These are phyloP conservation scores for Apogon talboti DNA, from an alignment of 2,797 vertebrate genomes.

Conservation along the genomic window DNA sequence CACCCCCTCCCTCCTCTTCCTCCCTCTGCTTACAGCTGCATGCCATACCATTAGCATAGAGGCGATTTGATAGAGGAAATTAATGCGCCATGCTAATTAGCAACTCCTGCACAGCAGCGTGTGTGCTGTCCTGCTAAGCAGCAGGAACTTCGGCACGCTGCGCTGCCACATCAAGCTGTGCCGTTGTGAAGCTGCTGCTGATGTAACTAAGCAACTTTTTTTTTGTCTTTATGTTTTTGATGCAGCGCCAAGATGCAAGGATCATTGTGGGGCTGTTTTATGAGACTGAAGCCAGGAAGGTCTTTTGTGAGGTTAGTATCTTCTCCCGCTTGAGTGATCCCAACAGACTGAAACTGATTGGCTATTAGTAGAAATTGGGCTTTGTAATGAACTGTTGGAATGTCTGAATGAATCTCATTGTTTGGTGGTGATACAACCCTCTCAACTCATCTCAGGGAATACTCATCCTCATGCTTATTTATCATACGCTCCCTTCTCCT, in stretches of 20 bases:
- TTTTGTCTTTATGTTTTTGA: slow-evolving; percentile 26
- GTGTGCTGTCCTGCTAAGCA: slow-evolving; percentile 53
- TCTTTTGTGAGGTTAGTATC: slow-evolving; percentile 92
- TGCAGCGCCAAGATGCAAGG: slow-evolving; percentile 92
- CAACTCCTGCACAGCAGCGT: slow-evolving; percentile 56
- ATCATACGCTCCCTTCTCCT: slow-evolving; percentile 20
- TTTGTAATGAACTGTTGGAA: slow-evolving; percentile 52
- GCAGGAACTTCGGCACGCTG: slow-evolving; percentile 48
- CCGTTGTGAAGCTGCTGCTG: slow-evolving; percentile 32
- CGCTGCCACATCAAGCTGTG: slow-evolving; percentile 44
- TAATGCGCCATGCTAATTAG: slow-evolving; percentile 76
- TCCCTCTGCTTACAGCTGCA: slow-evolving; percentile 64
- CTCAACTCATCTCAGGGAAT: slow-evolving; percentile 44
- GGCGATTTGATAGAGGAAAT: slow-evolving; percentile 78
- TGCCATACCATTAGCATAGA: slow-evolving; percentile 74
- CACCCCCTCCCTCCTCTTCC: slow-evolving; percentile 11
- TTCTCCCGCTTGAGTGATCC: slow-evolving; percentile 46
- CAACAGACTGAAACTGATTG: slow-evolving; percentile 37
- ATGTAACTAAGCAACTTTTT: slow-evolving; percentile 36
- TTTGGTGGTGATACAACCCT: slow-evolving; percentile 43
- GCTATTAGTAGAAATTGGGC: slow-evolving; percentile 49
- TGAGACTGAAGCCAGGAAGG: slow-evolving; percentile 95
- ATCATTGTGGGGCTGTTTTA: slow-evolving; percentile 98
- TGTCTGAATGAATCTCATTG: slow-evolving; percentile 51
- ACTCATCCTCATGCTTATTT: slow-evolving; percentile 51